Evolutionary conservation across 2,888 invertebrate genomes (phyloP).

Genomic region (Agapostemon virescens): DNA sequence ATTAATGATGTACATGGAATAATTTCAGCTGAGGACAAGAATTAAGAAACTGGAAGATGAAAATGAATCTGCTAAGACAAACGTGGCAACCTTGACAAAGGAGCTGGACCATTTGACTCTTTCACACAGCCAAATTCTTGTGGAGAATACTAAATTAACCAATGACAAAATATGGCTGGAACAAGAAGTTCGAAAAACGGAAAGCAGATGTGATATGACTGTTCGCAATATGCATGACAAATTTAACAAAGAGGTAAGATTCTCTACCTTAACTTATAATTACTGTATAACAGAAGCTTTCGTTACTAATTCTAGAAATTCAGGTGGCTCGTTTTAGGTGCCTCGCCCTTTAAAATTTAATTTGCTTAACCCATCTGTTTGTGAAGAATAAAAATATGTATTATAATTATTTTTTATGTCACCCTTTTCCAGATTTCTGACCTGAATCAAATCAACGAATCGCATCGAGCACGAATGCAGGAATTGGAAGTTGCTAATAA

Average conservation of each 20-base stretch:
- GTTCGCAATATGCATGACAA: conserved; percentile 75
- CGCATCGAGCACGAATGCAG: conserved; percentile 79
- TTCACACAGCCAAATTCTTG: conserved; percentile 87
- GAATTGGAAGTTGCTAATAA: conserved; percentile 79
- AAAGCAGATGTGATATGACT: conserved; percentile 71
- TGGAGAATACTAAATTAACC: conserved; percentile 87
- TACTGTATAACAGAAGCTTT: too few species aligned
- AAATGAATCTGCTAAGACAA: conserved; percentile 80
- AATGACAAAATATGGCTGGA: conserved; percentile 87
- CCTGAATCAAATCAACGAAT: conserved; percentile 82
- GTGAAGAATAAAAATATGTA: background rate
- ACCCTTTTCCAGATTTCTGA: conserved; percentile 72
- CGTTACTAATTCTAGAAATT: background rate
- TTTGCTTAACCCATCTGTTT: too few species aligned
- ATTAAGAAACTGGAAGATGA: conserved; percentile 76
- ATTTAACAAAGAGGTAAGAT: conserved; percentile 75
- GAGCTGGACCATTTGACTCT: conserved; percentile 87
- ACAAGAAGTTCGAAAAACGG: conserved; percentile 83
- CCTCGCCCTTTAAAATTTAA: too few species aligned
- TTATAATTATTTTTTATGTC: background rate
- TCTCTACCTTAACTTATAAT: background rate
- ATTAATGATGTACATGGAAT: background rate
- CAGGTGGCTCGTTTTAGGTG: too few species aligned
- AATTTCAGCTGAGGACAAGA: conserved; percentile 67
- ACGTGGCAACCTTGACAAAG: conserved; percentile 83